These are phyloP conservation scores for Colistium nudipinnis DNA, from an alignment of 2,113 vertebrate species.

Conservation along the genomic window DNA sequence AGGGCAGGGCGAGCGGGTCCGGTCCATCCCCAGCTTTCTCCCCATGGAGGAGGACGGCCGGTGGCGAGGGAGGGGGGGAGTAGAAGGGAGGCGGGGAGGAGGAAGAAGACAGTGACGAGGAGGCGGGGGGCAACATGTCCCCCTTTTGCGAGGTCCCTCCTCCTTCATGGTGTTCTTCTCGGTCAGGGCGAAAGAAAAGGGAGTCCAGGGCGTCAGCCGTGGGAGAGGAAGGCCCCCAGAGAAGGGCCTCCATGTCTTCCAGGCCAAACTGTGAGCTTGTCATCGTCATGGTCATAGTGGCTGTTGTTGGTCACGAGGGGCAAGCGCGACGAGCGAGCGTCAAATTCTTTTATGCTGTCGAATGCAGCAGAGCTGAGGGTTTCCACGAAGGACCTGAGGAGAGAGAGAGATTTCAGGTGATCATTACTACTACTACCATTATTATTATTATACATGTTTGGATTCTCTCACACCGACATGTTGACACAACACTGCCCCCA, in stretches of 20 bases:
- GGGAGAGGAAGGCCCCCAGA: constrained; percentile 90
- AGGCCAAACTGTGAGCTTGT: constrained; percentile 92
- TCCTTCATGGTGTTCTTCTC: constrained; percentile 60
- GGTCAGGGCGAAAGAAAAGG: constrained; percentile 77
- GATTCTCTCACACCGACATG: background rate
- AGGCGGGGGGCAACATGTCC: constrained; percentile 63
- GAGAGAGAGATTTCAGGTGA: no score
- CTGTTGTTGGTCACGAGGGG: constrained; percentile 75
- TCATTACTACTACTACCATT: no score
- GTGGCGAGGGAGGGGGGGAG: constrained; percentile 66
- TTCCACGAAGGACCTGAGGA: constrained; percentile 87
- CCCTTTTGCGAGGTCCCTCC: constrained; percentile 77
- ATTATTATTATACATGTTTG: background rate
- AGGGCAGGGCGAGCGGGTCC: constrained; percentile 80
- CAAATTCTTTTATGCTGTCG: constrained; percentile 81
- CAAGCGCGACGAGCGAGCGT: constrained; percentile 55
- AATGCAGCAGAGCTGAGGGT: constrained; percentile 90
- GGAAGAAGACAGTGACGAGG: constrained; percentile 68
- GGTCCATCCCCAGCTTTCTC: constrained; percentile 69
- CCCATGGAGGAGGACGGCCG: constrained; percentile 50
- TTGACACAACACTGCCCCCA: constrained; percentile 53
- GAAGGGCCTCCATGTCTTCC: constrained; percentile 89
- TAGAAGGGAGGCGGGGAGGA: constrained; percentile 73
- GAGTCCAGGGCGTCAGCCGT: constrained; percentile 87
- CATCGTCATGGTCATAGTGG: constrained; percentile 88